phyloP scores from a whole-genome alignment of 2,113 vertebrate species.

The Balaenoptera acutorostrata region DNA sequence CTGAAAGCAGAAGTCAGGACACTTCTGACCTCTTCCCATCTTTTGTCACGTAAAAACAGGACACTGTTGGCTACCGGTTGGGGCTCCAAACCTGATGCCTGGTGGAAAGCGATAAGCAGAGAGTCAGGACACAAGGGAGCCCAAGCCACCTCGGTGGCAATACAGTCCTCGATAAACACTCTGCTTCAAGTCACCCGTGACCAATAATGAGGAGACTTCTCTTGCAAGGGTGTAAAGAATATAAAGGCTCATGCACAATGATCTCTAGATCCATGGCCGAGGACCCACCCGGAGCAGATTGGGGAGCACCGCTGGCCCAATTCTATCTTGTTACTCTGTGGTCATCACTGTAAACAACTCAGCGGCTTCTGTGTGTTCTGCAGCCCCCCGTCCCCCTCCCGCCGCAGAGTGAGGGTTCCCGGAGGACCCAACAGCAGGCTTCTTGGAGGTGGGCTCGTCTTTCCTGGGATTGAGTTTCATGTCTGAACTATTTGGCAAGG shows the following conservation, averaged over 20 bases:
- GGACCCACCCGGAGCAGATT: background rate
- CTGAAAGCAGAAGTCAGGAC: constrained; percentile 89
- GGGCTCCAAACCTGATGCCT: constrained; percentile 76
- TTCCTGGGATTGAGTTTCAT: background rate
- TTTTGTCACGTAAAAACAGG: constrained; percentile 87
- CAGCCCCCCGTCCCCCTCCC: background rate
- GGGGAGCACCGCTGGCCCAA: background rate
- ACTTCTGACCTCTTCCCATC: constrained; percentile 89
- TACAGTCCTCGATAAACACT: background rate
- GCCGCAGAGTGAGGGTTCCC: background rate
- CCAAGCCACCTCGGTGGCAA: background rate
- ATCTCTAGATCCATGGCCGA: background rate
- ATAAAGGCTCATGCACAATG: background rate
- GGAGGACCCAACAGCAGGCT: background rate
- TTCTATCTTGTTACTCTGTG: background rate
- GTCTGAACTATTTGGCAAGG: background rate
- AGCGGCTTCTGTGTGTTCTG: background rate
- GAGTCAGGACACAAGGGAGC: background rate
- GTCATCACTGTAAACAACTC: background rate
- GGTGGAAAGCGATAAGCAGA: constrained; percentile 51
- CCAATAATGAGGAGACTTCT: background rate
- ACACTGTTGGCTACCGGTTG: constrained; percentile 90
- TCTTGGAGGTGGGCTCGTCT: background rate
- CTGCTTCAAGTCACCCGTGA: background rate
- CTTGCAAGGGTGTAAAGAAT: background rate